These are phyloP conservation scores for Mirza zaza DNA, from an alignment of 2,113 vertebrate genomes.

Conservation along the genomic window DNA sequence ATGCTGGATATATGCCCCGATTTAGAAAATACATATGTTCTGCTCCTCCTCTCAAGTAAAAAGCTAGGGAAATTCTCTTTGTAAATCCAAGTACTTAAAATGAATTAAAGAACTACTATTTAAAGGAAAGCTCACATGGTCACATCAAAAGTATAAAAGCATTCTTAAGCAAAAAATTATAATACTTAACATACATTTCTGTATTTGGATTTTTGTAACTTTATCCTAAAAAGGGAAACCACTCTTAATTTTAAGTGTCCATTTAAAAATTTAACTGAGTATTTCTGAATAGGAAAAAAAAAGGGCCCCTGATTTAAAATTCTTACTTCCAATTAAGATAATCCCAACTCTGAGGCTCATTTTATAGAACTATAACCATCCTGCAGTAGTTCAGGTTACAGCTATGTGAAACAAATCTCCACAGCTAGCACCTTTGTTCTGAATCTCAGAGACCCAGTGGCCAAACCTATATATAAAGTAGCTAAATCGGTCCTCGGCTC, in stretches of 20 bases:
- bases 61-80: not conserved
- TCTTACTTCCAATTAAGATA: conserved; percentile 12
- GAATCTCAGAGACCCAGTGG: not conserved
- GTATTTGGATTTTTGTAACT: not conserved
- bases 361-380: conserved; percentile 21
- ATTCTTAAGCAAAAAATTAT: not conserved
- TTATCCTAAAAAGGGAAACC: not conserved
- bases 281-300: not conserved
- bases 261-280: conserved; percentile 43
- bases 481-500: not conserved
- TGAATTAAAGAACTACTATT: not conserved
- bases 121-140: not conserved
- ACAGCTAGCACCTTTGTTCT: conserved; percentile 7
- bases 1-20: not conserved
- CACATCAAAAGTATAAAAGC: not conserved
- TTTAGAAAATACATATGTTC: not conserved
- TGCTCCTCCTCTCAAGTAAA: not conserved
- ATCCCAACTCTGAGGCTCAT: conserved; percentile 24
- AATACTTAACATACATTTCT: not conserved
- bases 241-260: not conserved
- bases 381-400: not conserved
- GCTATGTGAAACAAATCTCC: not conserved
- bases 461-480: conserved; percentile 27
- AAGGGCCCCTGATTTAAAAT: not conserved
- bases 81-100: conserved; percentile 12